Percentiles rank a stretch among this genome's conserved stretches.
Evolutionary conservation across 1,140 invertebrate genomes (phyloP).

Genomic region (Drosophila orena): DNA sequence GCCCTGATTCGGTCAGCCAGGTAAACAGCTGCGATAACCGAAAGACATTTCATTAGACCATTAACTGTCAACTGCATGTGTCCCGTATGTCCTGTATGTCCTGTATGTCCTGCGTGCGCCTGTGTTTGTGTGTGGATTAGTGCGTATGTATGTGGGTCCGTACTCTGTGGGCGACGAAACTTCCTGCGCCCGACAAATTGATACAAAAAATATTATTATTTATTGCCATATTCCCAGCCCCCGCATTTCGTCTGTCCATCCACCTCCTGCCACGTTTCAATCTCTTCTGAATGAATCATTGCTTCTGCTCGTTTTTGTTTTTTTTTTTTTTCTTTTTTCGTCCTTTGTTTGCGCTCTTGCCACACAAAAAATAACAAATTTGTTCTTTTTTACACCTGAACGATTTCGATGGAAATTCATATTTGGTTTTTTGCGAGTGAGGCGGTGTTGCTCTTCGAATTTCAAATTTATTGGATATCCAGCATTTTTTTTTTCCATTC

Average conservation of each 20-base stretch:
- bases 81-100: slow-evolving; percentile 19
- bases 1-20: slow-evolving; percentile 47
- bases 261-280: background rate
- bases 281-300: slow-evolving; percentile 20
- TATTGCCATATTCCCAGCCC: slow-evolving; percentile 15
- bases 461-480: background rate
- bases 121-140: background rate
- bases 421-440: slow-evolving; percentile 3
- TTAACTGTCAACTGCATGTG: slow-evolving; percentile 74
- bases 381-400: slow-evolving; percentile 38
- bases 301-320: background rate
- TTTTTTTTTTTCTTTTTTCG: background rate
- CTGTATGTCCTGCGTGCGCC: background rate
- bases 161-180: background rate
- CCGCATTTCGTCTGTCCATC: background rate
- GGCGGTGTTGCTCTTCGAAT: background rate
- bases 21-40: slow-evolving; percentile 69
- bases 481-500: background rate
- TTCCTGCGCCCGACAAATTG: slow-evolving; percentile 46
- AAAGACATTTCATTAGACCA: slow-evolving; percentile 78
- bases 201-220: slow-evolving; percentile 54
- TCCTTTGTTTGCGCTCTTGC: slow-evolving; percentile 7
- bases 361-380: slow-evolving; percentile 40
- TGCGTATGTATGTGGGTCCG: too few species aligned
- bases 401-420: slow-evolving; percentile 39